Percentiles rank a stretch among this genome's conserved stretches.
Conservation (phyloP, 2,113 vertebrate species). For the Nibea coibor region DNA sequence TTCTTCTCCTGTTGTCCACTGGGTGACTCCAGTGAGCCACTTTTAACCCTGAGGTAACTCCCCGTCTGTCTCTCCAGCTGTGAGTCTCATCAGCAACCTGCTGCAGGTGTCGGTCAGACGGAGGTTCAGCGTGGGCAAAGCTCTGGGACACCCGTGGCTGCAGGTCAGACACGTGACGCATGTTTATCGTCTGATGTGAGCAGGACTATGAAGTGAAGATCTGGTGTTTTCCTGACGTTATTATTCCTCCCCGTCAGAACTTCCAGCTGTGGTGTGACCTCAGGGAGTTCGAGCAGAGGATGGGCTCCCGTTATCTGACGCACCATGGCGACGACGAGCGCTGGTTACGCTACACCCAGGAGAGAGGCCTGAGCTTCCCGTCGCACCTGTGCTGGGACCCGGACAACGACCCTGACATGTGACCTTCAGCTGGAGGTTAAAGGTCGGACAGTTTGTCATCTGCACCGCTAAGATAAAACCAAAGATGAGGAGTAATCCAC, state of each 20-base stretch:
- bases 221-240: too few species aligned
- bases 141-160: slow-evolving; percentile 83
- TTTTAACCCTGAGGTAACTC: not conserved
- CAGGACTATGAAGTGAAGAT: not conserved
- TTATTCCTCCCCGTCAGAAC: slow-evolving; percentile 64
- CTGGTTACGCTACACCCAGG: slow-evolving; percentile 70
- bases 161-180: slow-evolving; percentile 64
- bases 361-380: slow-evolving; percentile 72
- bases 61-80: slow-evolving; percentile 61
- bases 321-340: slow-evolving; percentile 74
- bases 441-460: slow-evolving; percentile 25
- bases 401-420: not conserved
- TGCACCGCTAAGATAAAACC: not conserved
- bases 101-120: slow-evolving; percentile 83
- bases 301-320: slow-evolving; percentile 81
- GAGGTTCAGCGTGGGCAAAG: slow-evolving; percentile 82
- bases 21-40: slow-evolving; percentile 18
- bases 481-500: fast-evolving
- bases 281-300: slow-evolving; percentile 76
- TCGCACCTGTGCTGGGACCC: slow-evolving; percentile 51
- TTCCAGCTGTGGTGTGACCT: slow-evolving; percentile 86
- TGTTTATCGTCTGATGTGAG: not conserved
- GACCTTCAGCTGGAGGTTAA: slow-evolving; percentile 4
- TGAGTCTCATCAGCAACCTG: slow-evolving; percentile 86
- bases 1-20: slow-evolving; percentile 31